phyloP scores from a whole-genome alignment of 1,140 invertebrate genomes.

The Pogonomyrmex californicus region DNA sequence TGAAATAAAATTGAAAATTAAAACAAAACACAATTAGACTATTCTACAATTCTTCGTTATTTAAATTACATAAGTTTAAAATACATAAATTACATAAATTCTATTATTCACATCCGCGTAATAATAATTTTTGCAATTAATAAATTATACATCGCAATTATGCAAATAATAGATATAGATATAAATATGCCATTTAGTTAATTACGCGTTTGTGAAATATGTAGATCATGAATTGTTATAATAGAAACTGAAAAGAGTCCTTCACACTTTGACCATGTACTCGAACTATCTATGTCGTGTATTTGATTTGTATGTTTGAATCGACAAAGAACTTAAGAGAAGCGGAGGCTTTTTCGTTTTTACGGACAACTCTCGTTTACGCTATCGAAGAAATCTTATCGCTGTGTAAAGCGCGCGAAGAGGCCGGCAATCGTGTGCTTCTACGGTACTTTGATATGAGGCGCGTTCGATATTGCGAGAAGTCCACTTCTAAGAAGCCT shows the following conservation, averaged over 20 bases:
- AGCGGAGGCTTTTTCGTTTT: conserved; percentile 20
- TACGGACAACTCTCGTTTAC: conserved; percentile 55
- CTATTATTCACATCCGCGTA: not conserved
- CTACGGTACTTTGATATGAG: conserved; percentile 72
- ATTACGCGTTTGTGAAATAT: not conserved
- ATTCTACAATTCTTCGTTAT: not conserved
- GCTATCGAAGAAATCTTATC: conserved; percentile 77
- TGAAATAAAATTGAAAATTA: too few relatives aligned
- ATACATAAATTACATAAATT: not conserved
- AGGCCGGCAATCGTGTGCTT: conserved; percentile 64
- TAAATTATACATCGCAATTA: not conserved
- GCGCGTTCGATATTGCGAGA: conserved; percentile 71
- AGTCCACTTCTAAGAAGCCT: conserved; percentile 71
- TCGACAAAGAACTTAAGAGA: conserved; percentile 31
- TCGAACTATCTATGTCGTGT: conserved; percentile 1
- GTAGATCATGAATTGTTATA: not conserved
- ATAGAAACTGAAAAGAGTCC: not conserved
- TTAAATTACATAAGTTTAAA: not conserved
- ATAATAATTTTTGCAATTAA: not conserved
- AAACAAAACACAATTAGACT: not conserved
- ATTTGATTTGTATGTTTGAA: not conserved
- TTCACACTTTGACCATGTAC: not conserved
- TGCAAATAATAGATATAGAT: not conserved
- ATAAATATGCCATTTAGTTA: not conserved
- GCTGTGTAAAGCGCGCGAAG: conserved; percentile 73